Conservation (phyloP, 2,797 vertebrate species). For the Pyrocephalus nanus region DNA sequence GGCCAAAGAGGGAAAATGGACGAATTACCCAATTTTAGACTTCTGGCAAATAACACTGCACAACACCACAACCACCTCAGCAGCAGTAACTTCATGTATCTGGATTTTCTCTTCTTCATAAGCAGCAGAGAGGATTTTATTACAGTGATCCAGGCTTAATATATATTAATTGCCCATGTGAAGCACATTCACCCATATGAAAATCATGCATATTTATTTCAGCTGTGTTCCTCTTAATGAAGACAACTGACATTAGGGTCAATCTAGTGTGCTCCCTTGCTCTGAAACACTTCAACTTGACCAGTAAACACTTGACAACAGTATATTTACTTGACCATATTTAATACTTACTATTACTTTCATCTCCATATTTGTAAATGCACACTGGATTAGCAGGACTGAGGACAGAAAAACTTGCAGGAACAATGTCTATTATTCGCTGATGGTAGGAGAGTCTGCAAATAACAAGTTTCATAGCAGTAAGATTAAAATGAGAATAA, state of each 20-base stretch:
- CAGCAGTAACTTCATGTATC: not conserved
- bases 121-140: not conserved
- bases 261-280: not conserved
- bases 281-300: not conserved
- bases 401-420: slow-evolving; percentile 89
- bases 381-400: slow-evolving; percentile 90
- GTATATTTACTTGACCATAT: not conserved
- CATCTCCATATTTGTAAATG: slow-evolving; percentile 89
- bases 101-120: not conserved
- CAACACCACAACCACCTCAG: not conserved
- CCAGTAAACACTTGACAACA: not conserved
- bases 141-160: not conserved
- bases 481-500: not conserved
- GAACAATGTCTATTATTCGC: slow-evolving; percentile 93
- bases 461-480: slow-evolving; percentile 4
- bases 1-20: not conserved
- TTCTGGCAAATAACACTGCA: not conserved
- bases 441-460: slow-evolving; percentile 95
- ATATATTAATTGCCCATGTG: not conserved
- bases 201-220: not conserved
- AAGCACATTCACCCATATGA: not conserved
- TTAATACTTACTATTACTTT: slow-evolving; percentile 86
- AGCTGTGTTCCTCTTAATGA: not conserved
- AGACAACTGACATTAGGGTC: not conserved
- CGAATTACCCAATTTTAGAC: not conserved